These are phyloP conservation scores for Sorex araneus DNA, from an alignment of 2,113 vertebrate genomes.

Conservation along the genomic window DNA sequence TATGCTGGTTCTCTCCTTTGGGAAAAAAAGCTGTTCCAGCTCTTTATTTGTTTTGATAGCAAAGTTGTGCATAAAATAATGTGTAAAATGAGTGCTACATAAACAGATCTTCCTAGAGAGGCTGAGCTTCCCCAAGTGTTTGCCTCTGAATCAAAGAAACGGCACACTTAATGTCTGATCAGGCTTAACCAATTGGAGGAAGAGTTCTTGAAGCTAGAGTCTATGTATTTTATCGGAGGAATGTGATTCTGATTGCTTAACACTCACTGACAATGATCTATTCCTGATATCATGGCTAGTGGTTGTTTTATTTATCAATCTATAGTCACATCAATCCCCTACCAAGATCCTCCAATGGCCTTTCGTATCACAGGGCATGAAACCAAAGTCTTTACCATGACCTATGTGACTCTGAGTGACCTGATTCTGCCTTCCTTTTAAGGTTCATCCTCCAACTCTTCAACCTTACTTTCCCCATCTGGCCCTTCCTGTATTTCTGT, in stretches of 20 bases:
- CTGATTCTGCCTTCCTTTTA: neutral
- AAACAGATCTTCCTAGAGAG: constrained; percentile 53
- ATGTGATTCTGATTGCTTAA: neutral
- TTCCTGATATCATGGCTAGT: neutral
- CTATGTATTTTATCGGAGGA: neutral
- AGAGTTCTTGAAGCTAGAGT: too few species aligned
- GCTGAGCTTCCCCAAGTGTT: neutral
- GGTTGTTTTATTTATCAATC: neutral
- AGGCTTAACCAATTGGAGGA: neutral
- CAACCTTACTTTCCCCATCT: too few species aligned
- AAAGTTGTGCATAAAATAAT: constrained; percentile 71
- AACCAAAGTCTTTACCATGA: neutral
- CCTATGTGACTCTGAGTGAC: neutral
- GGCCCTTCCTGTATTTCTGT: neutral
- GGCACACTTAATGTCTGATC: rapidly evolving
- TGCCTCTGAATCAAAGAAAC: neutral
- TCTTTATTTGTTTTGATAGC: constrained; percentile 77
- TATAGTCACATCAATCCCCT: neutral
- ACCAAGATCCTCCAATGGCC: neutral
- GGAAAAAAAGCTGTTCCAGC: constrained; percentile 10
- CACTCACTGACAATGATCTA: neutral
- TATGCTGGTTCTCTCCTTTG: constrained; percentile 52
- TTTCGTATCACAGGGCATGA: neutral
- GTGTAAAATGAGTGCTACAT: constrained; percentile 67
- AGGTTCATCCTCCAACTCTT: neutral